These are phyloP conservation scores for Tympanoctomys barrerae DNA, from an alignment of 2,797 vertebrate species.

Conservation along the genomic window DNA sequence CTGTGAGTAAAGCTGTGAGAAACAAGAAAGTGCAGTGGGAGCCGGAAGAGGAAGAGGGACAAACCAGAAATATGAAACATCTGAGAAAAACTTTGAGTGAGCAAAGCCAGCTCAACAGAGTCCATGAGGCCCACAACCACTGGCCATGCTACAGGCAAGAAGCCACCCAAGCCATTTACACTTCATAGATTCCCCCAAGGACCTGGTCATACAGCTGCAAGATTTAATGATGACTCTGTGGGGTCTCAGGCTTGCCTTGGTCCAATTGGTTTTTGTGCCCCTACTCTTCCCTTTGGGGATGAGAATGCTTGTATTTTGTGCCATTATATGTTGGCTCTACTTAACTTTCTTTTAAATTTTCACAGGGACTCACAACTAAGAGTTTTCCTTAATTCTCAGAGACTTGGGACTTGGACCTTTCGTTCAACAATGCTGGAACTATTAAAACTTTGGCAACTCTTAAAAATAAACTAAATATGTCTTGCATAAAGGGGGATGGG, in stretches of 20 bases:
- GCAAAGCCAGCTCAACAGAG: not conserved
- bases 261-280: not conserved
- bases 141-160: not conserved
- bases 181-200: not conserved
- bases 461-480: not conserved
- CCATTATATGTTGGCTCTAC: not conserved
- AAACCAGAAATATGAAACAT: not conserved
- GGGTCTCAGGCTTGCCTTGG: not conserved
- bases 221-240: not conserved
- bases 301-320: not conserved
- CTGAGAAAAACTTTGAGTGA: not conserved
- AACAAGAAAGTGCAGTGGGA: not conserved
- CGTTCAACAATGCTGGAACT: not conserved
- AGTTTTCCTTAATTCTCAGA: not conserved
- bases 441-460: not conserved
- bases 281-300: not conserved
- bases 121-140: not conserved
- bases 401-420: not conserved
- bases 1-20: not conserved
- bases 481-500: not conserved
- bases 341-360: not conserved
- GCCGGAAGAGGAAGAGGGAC: not conserved
- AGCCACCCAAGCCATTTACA: not conserved
- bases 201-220: not conserved
- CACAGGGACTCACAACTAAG: not conserved